These are phyloP conservation scores for Pollenia griseotomentosa DNA, from an alignment of 2,888 invertebrate species.

Conservation along the genomic window DNA sequence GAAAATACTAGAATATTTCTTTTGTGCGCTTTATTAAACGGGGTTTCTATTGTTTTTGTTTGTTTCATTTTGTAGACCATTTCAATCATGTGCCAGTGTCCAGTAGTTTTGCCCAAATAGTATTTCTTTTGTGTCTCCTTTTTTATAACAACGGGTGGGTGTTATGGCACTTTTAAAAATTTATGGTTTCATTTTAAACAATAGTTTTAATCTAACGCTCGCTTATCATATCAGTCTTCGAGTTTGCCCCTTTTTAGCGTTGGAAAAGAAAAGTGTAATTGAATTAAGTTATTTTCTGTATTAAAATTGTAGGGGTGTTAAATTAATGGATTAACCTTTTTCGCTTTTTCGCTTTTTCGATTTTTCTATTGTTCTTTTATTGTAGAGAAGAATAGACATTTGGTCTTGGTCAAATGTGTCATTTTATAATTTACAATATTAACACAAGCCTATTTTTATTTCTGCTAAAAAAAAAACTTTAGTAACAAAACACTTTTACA, in stretches of 20 bases:
- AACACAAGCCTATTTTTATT: too few species aligned
- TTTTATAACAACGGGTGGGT: slow-evolving; percentile 71
- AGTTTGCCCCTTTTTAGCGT: slow-evolving; percentile 8
- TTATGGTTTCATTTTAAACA: slow-evolving; percentile 68
- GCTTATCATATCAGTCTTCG: slow-evolving; percentile 38
- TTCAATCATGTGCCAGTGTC: slow-evolving; percentile 42
- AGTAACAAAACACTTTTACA: too few species aligned
- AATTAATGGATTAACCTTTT: slow-evolving; percentile 64
- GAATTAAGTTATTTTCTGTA: slow-evolving; percentile 57
- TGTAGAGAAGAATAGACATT: neutral
- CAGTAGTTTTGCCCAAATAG: slow-evolving; percentile 53
- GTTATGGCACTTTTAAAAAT: slow-evolving; percentile 69
- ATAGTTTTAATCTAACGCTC: slow-evolving; percentile 45
- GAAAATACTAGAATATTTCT: slow-evolving; percentile 9
- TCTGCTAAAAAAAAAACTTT: too few species aligned
- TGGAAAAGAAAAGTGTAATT: slow-evolving; percentile 12
- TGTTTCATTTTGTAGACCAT: neutral
- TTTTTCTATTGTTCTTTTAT: slow-evolving; percentile 8
- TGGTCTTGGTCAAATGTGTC: slow-evolving; percentile 76
- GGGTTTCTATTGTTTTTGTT: slow-evolving; percentile 28
- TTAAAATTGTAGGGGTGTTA: slow-evolving; percentile 61
- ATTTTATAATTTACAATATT: slow-evolving; percentile 75
- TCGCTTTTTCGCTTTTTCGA: slow-evolving; percentile 40
- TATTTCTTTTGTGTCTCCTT: slow-evolving; percentile 31
- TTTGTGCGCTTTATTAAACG: slow-evolving; percentile 32